Evolutionary conservation across 2,113 vertebrate species (phyloP), one percentile per base, ranked within the genome.

Genomic region (Promerops cafer): DNA sequence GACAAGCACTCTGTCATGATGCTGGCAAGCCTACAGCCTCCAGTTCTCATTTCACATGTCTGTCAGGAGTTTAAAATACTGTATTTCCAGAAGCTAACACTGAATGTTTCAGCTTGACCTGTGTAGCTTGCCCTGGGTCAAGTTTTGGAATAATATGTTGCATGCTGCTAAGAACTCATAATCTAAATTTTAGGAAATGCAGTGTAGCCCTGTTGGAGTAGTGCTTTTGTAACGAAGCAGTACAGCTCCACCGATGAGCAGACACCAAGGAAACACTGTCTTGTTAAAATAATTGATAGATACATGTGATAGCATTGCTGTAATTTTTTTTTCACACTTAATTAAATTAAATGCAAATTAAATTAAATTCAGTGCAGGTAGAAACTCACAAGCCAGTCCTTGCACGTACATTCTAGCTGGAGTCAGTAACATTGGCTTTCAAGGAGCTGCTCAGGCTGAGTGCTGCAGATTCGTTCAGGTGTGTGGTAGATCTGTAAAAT

Each of bases 11-110:
- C 39, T 87, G 72, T 88, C 80, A 64, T 60, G 24, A 40, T 84
- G 60, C 91, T 95, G 93, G 68, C 91, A 92, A 74, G 81, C 63
- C 45, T 45, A 35, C 39, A 66, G 66, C 61, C 75, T 94, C 35
- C 54, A 24, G 57, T 87, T 82, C 84, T 91, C 74, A 50, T 91
- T 91, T 80, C 65, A 45, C 0, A 0, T 89, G 66, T 61, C 78
- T 72, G 26, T 65, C 70, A 69, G 70, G 37, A 8, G 4, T 87
- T 83, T 83, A 60, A 77, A 79, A 54, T 76, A 60, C 47, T 61
- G 4, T 39, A 7, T 78, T 83, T 88, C 79, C 60, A 87, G 47
- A 77, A 77, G 54, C 76, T 90, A 63, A 33, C 40, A 26, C 39
- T 53, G 50, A 31, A 39, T 90, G 35, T 66, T 88, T 91, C 80